Evolutionary conservation across 2,113 vertebrate genomes (phyloP), one percentile per base, ranked within the genome.

Genomic region (Corydoras sp.): DNA sequence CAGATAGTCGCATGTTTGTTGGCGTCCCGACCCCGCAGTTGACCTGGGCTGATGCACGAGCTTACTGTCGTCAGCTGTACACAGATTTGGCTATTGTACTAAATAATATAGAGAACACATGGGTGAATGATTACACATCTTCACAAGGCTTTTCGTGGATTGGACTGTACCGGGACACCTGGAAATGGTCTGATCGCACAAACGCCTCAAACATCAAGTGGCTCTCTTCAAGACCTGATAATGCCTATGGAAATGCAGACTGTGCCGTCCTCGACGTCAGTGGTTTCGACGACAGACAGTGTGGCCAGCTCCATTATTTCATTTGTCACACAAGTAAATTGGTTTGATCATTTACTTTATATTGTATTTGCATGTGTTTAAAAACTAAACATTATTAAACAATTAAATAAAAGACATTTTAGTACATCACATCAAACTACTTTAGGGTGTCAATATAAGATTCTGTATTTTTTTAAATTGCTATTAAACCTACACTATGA

Each of bases 251-350:
- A 9, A 6, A 9, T n/a, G 48, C 50, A 29, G 43, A 53, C 29
- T 73, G 71, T 18, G 64, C 15, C 5, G 5, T 10, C 15, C 5
- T 5, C 24, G 0, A 14, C 3, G 7, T 7, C 13, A 13, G 15
- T 4, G 12, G 14, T 10, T 12, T 51, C 12, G 32, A 2, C 11
- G 75, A 76, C 15, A 7, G 2, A 4, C 0, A 0, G 10, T 76
- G 75, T 59, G 15, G 8, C 4, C 9, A 0, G 5, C 3, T 8
- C 4, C 0, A 32, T n/a, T 31, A 35, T 60, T 76, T 76, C 68
- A 18, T 76, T 30, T 76, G 75, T 43, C 63, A 68, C 13, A 51
- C 32, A 4, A 15, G 75, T 76, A 35, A 49, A 53, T 58, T 56
- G 54, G n/a, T 56, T 53, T 62, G 35, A 5, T 43, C 35, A 43